These are phyloP conservation scores for Synaphobranchus kaupii DNA, from an alignment of 2,797 vertebrate species.

Conservation along the genomic window DNA sequence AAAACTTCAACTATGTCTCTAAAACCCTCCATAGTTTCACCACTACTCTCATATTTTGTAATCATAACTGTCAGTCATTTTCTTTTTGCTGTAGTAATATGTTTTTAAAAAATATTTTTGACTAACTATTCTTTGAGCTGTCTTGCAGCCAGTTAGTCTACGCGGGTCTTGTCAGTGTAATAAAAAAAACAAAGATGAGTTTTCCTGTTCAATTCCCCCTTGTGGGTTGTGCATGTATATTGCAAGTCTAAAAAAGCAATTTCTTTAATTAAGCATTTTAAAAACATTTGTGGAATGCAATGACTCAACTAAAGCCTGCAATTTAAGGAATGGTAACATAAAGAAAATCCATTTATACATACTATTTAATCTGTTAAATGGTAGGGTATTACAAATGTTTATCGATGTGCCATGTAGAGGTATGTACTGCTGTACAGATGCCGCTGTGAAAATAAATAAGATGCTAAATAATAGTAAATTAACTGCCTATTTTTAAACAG, in stretches of 20 bases:
- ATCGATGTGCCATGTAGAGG: neutral
- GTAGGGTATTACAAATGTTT: neutral
- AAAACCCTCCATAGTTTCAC: neutral
- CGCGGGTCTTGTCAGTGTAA: neutral
- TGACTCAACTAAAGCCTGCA: neutral
- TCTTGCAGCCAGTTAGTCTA: conserved; percentile 2
- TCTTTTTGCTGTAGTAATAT: neutral
- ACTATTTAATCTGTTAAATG: neutral
- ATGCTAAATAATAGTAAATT: neutral
- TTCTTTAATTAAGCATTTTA: neutral
- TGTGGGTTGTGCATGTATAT: neutral
- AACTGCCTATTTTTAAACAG: neutral
- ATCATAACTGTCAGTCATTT: conserved; percentile 8
- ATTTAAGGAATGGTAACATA: neutral
- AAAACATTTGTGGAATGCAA: neutral
- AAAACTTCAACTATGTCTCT: neutral
- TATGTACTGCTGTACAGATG: neutral
- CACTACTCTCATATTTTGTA: neutral
- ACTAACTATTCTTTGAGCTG: neutral
- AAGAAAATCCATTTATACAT: neutral
- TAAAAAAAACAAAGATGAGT: neutral
- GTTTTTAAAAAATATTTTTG: neutral
- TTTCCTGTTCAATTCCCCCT: neutral
- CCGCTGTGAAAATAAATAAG: neutral
- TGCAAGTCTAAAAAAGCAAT: neutral